phyloP scores from a whole-genome alignment of 2,888 invertebrate species.

The Brassicogethes aeneus region DNA sequence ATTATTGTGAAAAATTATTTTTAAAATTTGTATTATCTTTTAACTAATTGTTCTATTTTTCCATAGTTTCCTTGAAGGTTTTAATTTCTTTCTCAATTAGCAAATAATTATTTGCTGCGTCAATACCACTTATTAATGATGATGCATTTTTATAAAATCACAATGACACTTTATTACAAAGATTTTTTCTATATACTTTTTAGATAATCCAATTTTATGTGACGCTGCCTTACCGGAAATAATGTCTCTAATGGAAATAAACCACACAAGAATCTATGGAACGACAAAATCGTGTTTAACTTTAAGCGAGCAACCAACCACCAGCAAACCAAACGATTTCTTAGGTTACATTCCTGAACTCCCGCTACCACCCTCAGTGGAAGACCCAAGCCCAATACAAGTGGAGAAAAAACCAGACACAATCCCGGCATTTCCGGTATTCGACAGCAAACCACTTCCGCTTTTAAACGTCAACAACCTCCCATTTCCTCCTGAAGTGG shows the following conservation, averaged over 20 bases:
- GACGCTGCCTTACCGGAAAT: conserved; percentile 64
- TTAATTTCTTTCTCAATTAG: too few relatives aligned
- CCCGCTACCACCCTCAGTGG: conserved; percentile 4
- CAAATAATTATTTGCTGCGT: too few relatives aligned
- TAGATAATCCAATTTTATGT: conserved; percentile 77
- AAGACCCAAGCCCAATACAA: conserved; percentile 11
- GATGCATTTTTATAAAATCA: not conserved
- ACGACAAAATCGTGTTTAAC: conserved; percentile 43
- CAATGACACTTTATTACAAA: conserved; percentile 2
- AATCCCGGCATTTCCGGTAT: conserved; percentile 6
- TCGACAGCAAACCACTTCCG: not conserved
- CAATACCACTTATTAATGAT: too few relatives aligned
- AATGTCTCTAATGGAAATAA: conserved; percentile 57
- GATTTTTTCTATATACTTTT: conserved; percentile 31
- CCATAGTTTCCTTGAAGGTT: too few relatives aligned
- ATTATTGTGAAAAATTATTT: too few relatives aligned
- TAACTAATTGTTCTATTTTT: too few relatives aligned
- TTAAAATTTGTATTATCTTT: too few relatives aligned
- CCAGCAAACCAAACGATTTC: conserved; percentile 33
- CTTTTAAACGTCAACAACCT: conserved; percentile 1
- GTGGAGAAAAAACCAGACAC: conserved; percentile 2
- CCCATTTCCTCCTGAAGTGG: not conserved
- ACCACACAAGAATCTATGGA: conserved; percentile 65
- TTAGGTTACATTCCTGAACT: conserved; percentile 30
- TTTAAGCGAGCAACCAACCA: conserved; percentile 35